Evolutionary conservation across 1,140 invertebrate species (phyloP), one percentile per base, ranked within the genome.

Genomic region (Amphibalanus amphitrite): DNA sequence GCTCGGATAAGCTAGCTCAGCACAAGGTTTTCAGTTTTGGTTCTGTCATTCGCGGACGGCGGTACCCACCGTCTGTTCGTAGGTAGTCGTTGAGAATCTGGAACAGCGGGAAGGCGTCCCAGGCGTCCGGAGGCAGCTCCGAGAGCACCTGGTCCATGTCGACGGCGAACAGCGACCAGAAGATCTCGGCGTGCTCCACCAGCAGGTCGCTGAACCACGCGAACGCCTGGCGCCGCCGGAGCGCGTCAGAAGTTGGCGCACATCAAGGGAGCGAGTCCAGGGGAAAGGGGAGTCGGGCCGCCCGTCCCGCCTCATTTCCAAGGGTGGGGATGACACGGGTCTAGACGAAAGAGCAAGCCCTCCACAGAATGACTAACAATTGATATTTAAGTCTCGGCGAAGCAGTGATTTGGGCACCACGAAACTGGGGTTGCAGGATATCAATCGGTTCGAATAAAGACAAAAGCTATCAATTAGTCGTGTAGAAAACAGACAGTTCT

Each of bases 131-230:
- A 29, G 93, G 91, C 80, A 98, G 95, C 78, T 97, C 92, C 33
- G 92, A 88, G 28, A 99, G 82, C n/a, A 98, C 93, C 71, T 94
- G 87, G 81, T 99, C 95, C 95, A 99, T 97, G 80, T 99, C 97
- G 38, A 97, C 95, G 29, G 94, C 95, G 82, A 99, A 99, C 73
- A 99, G 84, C 0, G 94, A 97, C 97, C 97, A 99, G 84, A 99
- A 99, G 80, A 98, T 98, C 83, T 99, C 97, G 6, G 95, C 93
- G 83, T 99, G 97, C 83, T 99, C 97, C 75, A 98, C 94, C 77
- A 99, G 85, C 72, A 99, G 86, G 82, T 99, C 97, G 80, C 93
- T 97, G 85, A 99, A 99, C 97, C 97, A 99, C 77, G 97, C 95
- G 86, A 99, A 99, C 70, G 97, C 96, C 97, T 99, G 86, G 74